Evolutionary conservation across 2,797 vertebrate genomes (phyloP).

Genomic region (Hapalemur alaotrensis): DNA sequence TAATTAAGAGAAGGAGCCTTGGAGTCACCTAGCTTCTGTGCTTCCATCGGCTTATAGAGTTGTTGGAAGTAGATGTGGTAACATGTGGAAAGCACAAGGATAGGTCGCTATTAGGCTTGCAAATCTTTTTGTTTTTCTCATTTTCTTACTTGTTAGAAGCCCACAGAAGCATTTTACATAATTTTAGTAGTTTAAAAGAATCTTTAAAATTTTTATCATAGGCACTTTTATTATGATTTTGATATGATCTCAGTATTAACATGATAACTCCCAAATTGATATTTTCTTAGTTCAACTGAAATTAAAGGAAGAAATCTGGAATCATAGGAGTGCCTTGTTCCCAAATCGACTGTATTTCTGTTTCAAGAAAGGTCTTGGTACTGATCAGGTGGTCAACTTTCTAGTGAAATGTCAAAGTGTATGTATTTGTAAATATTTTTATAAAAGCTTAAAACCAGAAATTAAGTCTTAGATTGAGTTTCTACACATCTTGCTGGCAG

Average conservation of each 20-base stretch:
- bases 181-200: neutral
- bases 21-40: neutral
- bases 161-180: neutral
- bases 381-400: neutral
- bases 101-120: neutral
- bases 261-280: neutral
- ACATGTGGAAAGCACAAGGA: neutral
- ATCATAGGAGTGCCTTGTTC: neutral
- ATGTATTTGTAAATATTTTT: neutral
- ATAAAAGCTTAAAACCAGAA: neutral
- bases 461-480: neutral
- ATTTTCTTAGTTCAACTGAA: constrained; percentile 10
- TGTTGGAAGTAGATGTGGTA: neutral
- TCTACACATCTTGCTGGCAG: neutral
- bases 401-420: neutral
- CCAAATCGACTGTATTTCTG: neutral
- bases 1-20: neutral
- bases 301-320: neutral
- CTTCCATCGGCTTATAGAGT: neutral
- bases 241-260: neutral
- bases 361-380: neutral
- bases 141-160: neutral
- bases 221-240: neutral
- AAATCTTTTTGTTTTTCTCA: neutral
- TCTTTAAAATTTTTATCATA: neutral